Evolutionary conservation across 1,140 invertebrate genomes (phyloP).

Genomic region (Drosophila tristis): DNA sequence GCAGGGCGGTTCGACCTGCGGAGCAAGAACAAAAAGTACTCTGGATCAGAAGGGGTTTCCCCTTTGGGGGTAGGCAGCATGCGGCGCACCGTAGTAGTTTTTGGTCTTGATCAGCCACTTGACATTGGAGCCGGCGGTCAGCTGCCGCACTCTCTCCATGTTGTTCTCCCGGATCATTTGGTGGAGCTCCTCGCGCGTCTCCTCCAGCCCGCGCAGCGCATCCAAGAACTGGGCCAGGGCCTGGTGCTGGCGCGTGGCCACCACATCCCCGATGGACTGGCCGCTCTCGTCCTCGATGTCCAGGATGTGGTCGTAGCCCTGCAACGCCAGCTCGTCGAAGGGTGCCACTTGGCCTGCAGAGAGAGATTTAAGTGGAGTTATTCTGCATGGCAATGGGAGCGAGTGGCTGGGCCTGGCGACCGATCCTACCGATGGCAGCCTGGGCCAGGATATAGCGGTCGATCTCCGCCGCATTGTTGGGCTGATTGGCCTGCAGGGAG

Average conservation of each 20-base stretch:
- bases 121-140: constrained; percentile 87
- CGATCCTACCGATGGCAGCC: constrained; percentile 89
- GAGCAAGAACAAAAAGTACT: too few relatives aligned
- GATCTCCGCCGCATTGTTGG: constrained; percentile 92
- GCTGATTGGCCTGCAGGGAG: constrained; percentile 90
- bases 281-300: constrained; percentile 90
- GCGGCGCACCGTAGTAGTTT: constrained; percentile 86
- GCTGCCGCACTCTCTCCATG: constrained; percentile 86
- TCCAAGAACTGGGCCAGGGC: constrained; percentile 88
- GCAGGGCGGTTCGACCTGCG: constrained; percentile 88
- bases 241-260: constrained; percentile 87
- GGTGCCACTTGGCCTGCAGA: constrained; percentile 89
- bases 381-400: background rate
- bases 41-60: background rate
- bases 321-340: constrained; percentile 90
- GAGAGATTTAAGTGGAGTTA: constrained; percentile 18
- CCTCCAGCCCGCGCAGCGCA: constrained; percentile 90
- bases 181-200: constrained; percentile 91
- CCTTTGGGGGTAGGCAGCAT: too few relatives aligned
- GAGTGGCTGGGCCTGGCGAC: background rate
- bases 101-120: constrained; percentile 90
- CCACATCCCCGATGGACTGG: constrained; percentile 88
- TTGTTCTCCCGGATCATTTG: constrained; percentile 89
- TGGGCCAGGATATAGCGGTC: constrained; percentile 91
- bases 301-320: constrained; percentile 95